Conservation (phyloP, 2,888 invertebrate species). For the Hypomecis atomaria region DNA sequence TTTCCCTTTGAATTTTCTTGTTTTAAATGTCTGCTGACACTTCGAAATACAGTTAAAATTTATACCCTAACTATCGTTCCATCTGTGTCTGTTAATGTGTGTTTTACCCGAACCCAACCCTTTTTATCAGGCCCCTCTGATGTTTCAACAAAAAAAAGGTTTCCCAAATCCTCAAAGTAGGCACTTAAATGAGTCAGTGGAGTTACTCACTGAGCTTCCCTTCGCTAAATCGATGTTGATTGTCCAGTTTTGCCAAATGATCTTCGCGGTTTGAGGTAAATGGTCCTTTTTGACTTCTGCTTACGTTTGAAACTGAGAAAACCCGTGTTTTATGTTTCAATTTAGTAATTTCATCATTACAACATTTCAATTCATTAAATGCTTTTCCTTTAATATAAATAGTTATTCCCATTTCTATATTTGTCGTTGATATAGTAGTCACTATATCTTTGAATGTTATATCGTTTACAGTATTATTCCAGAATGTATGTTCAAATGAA, state of each 20-base stretch:
- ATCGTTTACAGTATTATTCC: too few species aligned
- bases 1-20: too few species aligned
- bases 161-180: slow-evolving; percentile 37
- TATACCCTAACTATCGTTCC: neutral
- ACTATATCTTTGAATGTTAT: too few species aligned
- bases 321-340: neutral
- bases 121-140: slow-evolving; percentile 32
- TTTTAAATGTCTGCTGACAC: neutral
- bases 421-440: too few species aligned
- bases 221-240: slow-evolving; percentile 46
- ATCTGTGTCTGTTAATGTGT: slow-evolving; percentile 9
- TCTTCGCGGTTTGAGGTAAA: slow-evolving; percentile 48
- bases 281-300: slow-evolving; percentile 27
- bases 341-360: too few species aligned
- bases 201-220: slow-evolving; percentile 58
- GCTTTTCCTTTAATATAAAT: too few species aligned
- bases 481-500: neutral
- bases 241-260: slow-evolving; percentile 50
- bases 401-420: neutral
- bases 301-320: neutral
- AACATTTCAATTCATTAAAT: too few species aligned
- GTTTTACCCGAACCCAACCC: slow-evolving; percentile 28
- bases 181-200: slow-evolving; percentile 51
- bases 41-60: slow-evolving; percentile 5
- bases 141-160: slow-evolving; percentile 30